Percentiles rank a stretch among this genome's conserved stretches.
These are phyloP conservation scores for Eidolon helvum DNA, from an alignment of 2,113 vertebrate genomes.

Conservation along the genomic window DNA sequence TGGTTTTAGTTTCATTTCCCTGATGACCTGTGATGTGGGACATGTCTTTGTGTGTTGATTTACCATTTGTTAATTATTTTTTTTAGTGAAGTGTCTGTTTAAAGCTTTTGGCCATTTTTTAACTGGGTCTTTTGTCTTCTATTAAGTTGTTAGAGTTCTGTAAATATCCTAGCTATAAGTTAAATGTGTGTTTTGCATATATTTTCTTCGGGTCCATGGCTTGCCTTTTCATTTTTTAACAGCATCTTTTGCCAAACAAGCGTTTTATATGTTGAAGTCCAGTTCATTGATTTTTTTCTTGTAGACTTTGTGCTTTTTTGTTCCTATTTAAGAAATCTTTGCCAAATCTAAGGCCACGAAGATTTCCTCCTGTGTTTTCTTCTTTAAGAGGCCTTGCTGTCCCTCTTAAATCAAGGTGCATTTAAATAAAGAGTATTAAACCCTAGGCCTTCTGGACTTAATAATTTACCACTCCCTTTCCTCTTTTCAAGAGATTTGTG, in stretches of 20 bases:
- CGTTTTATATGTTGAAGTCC: not conserved
- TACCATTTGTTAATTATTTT: not conserved
- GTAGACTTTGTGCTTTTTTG: not conserved
- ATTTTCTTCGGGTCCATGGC: not conserved
- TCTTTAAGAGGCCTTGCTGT: not conserved
- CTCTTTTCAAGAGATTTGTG: not conserved
- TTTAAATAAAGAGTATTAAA: not conserved
- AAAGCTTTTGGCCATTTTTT: not conserved
- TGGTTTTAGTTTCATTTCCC: not conserved
- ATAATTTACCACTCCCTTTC: not conserved
- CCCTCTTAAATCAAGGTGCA: not conserved
- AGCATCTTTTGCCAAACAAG: not conserved
- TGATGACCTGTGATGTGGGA: not conserved
- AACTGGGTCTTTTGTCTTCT: not conserved
- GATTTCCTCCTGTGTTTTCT: not conserved
- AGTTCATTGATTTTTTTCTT: not conserved
- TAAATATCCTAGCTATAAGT: not conserved
- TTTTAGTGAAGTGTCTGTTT: not conserved
- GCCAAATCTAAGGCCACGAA: not conserved
- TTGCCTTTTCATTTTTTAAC: slow-evolving; percentile 8
- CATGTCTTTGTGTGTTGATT: not conserved
- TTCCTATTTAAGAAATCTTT: slow-evolving; percentile 5
- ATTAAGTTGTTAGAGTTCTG: not conserved
- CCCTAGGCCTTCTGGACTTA: not conserved
- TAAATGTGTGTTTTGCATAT: not conserved